Evolutionary conservation across 2,797 vertebrate genomes (phyloP).

Genomic region (Bradypus variegatus): DNA sequence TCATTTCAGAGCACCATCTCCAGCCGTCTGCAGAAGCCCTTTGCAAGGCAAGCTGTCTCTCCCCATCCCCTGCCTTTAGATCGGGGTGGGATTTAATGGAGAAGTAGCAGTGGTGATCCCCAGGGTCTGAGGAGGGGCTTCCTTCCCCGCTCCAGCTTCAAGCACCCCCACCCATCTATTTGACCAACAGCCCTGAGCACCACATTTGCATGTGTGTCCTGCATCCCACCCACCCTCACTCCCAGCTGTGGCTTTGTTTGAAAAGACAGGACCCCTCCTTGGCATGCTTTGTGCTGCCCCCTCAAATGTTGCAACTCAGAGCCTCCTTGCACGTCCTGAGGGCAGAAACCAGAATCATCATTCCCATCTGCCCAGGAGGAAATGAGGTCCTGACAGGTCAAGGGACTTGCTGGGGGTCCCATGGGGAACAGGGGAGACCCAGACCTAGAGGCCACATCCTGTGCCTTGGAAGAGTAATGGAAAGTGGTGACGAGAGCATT

Average conservation of each 20-base stretch:
- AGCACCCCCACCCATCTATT: conserved; percentile 75
- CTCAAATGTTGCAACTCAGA: not conserved
- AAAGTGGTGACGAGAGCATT: too few species aligned
- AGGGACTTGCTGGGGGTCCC: not conserved
- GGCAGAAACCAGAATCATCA: not conserved
- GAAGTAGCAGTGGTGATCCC: conserved; percentile 77
- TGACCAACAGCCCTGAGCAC: conserved; percentile 69
- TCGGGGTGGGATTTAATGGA: conserved; percentile 71
- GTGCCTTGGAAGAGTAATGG: too few species aligned
- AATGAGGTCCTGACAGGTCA: too few species aligned
- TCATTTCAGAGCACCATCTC: too few species aligned
- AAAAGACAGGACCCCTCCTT: conserved; percentile 60
- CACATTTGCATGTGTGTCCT: conserved; percentile 73
- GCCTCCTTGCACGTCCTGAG: fast-evolving
- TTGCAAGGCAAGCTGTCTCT: not conserved
- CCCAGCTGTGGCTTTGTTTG: conserved; percentile 68
- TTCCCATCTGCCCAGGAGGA: not conserved
- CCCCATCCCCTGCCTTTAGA: conserved; percentile 37
- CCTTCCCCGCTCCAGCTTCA: conserved; percentile 72
- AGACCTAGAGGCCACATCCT: not conserved
- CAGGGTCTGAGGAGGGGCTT: conserved; percentile 70
- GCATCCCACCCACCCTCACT: conserved; percentile 34
- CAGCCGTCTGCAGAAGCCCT: too few species aligned
- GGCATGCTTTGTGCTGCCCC: not conserved
- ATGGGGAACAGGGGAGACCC: not conserved